These are phyloP conservation scores for Hyperopisus bebe DNA, from an alignment of 2,113 vertebrate genomes.

Conservation along the genomic window DNA sequence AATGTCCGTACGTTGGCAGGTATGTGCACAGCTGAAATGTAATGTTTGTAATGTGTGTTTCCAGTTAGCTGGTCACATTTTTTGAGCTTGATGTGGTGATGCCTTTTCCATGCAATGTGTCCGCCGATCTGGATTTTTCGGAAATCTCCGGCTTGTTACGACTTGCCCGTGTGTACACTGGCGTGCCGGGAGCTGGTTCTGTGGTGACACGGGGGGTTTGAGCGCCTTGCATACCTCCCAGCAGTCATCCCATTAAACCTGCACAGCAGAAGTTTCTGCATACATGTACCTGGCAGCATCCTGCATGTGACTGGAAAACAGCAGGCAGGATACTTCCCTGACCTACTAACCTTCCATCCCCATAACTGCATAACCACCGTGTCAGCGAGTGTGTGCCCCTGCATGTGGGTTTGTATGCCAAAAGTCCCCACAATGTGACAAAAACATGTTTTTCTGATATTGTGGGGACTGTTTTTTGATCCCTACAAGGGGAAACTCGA, in stretches of 20 bases:
- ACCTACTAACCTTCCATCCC: background rate
- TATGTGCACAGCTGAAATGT: conserved; percentile 30
- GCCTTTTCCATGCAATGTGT: conserved; percentile 42
- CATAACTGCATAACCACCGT: background rate
- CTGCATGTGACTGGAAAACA: background rate
- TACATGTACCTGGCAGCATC: background rate
- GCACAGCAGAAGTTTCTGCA: background rate
- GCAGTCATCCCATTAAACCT: conserved; percentile 13
- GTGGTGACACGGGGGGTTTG: conserved; percentile 38
- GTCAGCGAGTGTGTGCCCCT: background rate
- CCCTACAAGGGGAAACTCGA: background rate
- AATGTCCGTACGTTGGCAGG: conserved; percentile 51
- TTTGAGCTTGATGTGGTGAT: conserved; percentile 27
- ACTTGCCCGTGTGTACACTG: conserved; percentile 39
- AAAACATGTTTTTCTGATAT: background rate
- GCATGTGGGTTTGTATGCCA: background rate
- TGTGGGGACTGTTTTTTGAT: background rate
- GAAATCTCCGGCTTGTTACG: conserved; percentile 48
- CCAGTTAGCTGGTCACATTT: conserved; percentile 19
- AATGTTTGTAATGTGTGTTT: conserved; percentile 24
- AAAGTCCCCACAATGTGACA: background rate
- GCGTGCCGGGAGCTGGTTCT: conserved; percentile 27
- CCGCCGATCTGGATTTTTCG: conserved; percentile 54
- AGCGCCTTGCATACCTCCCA: conserved; percentile 8
- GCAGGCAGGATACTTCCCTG: background rate